Base-by-base conservation (phyloP, 1,140 invertebrate genomes). In the Varroa destructor region DNA sequence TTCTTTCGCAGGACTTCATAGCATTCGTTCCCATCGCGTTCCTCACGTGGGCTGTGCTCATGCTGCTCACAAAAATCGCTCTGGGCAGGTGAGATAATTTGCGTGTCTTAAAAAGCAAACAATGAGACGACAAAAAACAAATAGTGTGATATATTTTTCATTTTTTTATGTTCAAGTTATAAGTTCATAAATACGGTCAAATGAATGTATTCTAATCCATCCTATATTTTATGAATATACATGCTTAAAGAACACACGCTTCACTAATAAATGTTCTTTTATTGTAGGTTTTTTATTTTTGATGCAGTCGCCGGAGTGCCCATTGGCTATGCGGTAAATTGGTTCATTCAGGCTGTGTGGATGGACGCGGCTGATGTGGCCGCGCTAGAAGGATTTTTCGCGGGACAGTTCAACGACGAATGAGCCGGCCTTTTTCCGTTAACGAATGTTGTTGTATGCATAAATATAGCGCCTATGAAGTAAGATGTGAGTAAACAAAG, bases 331-430 rank as follows among this genome's bases (percentile, higher is more conserved):
- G 2, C 40, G 8, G 37, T 40, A 3, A 12, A 67, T 37, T 12
- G 46, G 3, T 67, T 67, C 61, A 12, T 67, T 8, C 40, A 67
- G 40, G 40, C 46, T 67, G 36, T 67, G 12, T 67, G 61, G 61
- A 12, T 67, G 1, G 61, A 67, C 8, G 12, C 61, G 1, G 36
- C 14, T 46, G 61, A 67, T 40, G 36, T 67, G 61, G 12, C 12
- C 12, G 61, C 10, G 5, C 40, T 67, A 37, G 61, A 67, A 40
- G 61, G 40, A 4, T 67, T 67, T 37, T 67, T 67, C 61, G 61
- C 40, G 2, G 61, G 61, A 1, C 61, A 67, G 36, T 37, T 67
- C 37, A 46, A 46, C 37, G 61, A 67, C 12, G 25, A 36, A 43
- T 67, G 61, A 67, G 8, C 12, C 8, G 4, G 8, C 46, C 46